A percentile compares a stretch with the other conserved stretches of the same genome.
These are phyloP conservation scores for Lethrus apterus DNA, from an alignment of 1,140 invertebrate genomes.

Conservation along the genomic window DNA sequence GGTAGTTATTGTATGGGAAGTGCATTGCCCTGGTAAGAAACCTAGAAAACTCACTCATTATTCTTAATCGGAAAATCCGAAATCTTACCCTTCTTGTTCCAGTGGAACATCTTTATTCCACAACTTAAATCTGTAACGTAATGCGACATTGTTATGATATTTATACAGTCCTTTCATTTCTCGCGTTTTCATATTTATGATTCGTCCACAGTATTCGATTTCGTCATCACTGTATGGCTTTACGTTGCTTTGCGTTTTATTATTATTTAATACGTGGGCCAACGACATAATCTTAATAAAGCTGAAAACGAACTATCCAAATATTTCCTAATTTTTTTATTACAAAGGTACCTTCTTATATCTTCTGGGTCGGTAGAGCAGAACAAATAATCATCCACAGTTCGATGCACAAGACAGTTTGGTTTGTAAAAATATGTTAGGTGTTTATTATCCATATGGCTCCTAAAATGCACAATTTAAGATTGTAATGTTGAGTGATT, in stretches of 20 bases:
- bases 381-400: constrained; percentile 8
- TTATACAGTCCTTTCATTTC: constrained; percentile 2
- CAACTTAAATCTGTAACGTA: constrained; percentile 2
- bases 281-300: neutral
- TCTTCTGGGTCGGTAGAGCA: constrained; percentile 2
- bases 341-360: neutral
- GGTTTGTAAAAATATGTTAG: neutral
- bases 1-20: constrained; percentile 3
- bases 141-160: neutral
- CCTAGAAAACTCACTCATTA: neutral
- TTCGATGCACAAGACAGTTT: neutral
- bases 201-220: constrained; percentile 2
- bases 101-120: constrained; percentile 1
- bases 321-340: neutral
- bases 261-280: neutral
- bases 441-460: neutral
- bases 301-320: neutral
- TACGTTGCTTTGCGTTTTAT: neutral
- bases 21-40: neutral
- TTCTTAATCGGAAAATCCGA: neutral
- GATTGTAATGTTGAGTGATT: neutral
- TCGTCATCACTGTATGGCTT: neutral
- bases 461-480: constrained; percentile 1
- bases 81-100: neutral
- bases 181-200: neutral